Evolutionary conservation across 2,888 invertebrate species (phyloP), one percentile per base, ranked within the genome.

Genomic region (Listrodromus nycthemerus): DNA sequence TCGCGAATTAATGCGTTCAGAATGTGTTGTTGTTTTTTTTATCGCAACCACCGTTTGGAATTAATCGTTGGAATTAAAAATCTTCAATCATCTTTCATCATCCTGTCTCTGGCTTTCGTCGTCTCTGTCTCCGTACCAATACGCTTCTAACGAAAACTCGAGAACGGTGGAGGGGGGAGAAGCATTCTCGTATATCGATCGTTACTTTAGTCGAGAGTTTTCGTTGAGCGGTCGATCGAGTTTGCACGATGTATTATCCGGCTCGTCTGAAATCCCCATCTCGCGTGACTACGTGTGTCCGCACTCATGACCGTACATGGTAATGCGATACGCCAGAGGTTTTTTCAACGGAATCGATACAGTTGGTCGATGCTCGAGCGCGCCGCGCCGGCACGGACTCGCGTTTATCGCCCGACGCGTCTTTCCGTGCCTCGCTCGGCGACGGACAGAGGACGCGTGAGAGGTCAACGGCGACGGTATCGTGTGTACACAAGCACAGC

Each of bases 271-370:
- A 79, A 79, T 33, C 58, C 58, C 27, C 58, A 79, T 48, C 52
- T 61, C 58, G 63, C 21, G 21, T 24, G 27, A 30, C 55, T 30
- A 41, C 19, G 37, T 52, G 52, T 61, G 37, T 19, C 27, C 41
- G 37, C 33, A 52, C 66, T 70, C 67, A 76, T 61, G 80, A 19
- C 27, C 21, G n/a, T n/a, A 80, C 76, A 83, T 76, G 76, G 83
- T 80, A 83, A 83, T 76, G 67, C 71, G 83, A 83, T 83, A 83
- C 66, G 48, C 24, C 37, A 69, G 69, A 65, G 63, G 50, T 78
- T 77, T 78, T 77, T 24, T 37, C 27, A 24, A 50, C 69, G 41
- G 16, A 61, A 13, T 61, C 27, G 80, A 79, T 79, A 45, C 45
- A 27, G 45, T 66, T 33, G 58, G 37, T 67, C 10, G 74, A 52